Base-by-base conservation (phyloP, 2,113 vertebrate genomes). In the Polypterus bichir region DNA sequence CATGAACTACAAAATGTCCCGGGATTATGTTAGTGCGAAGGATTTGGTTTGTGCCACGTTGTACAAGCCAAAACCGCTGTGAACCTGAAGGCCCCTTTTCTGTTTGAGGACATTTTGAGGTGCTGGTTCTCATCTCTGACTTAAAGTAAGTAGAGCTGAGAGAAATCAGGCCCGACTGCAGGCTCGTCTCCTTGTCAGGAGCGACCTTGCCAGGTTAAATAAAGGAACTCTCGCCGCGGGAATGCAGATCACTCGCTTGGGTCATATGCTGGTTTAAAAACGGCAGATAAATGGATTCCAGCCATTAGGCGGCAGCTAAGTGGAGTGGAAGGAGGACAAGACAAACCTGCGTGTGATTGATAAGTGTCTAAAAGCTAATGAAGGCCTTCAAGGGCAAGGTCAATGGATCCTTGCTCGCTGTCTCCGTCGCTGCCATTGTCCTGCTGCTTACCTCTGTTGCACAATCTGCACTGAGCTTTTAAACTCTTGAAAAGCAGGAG, bases 301-400 rank as follows among this genome's bases (percentile, higher is more conserved):
- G 79, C 83, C 83, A 84, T 88, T 87, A 88, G 86, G 86, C 83
- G 79, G 79, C 71, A 56, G 80, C 77, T 86, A 83, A 87, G 83
- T 89, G 82, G 87, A 86, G 82, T 81, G 82, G 81, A 83, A 78
- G 79, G 77, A 69, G 68, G 76, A 80, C 82, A 85, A 83, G 84
- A 83, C 82, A 80, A 84, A 80, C 79, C 78, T 73, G 78, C 84
- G 83, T 87, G 82, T 87, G 86, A 89, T 80, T 89, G 86, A 89
- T 86, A 87, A 85, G 82, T 87, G 86, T 86, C 84, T 85, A 82
- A 87, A 83, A 86, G 83, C 81, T 86, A 86, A 86, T 86, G 83
- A 87, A 85, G 84, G 83, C 83, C 81, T 78, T 75, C 77, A 71
- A 73, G 83, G 81, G 81, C 86, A 86, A 88, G 85, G 85, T 86